Evolutionary conservation across 1,140 invertebrate species (phyloP).

Genomic region (Ylistrum balloti): DNA sequence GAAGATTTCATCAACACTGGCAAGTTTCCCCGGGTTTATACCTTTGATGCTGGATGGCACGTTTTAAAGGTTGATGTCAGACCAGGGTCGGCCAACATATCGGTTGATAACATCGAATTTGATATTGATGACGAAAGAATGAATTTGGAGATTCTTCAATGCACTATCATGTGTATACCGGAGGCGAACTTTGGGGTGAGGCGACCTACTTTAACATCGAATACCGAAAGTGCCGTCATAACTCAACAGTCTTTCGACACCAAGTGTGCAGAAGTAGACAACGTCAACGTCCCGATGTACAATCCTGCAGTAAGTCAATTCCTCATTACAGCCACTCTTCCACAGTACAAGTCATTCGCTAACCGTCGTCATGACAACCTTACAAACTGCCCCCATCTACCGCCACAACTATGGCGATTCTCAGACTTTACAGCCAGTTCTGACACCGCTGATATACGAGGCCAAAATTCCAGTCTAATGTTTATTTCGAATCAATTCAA

Average conservation of each 20-base stretch:
- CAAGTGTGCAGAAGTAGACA: slow-evolving; percentile 70
- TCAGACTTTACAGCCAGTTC: slow-evolving; percentile 25
- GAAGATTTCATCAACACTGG: slow-evolving; percentile 59
- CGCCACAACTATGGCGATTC: slow-evolving; percentile 59
- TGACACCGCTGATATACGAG: neutral
- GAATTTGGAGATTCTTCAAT: slow-evolving; percentile 63
- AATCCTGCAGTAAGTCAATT: slow-evolving; percentile 55
- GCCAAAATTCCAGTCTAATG: slow-evolving; percentile 42
- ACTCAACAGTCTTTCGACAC: slow-evolving; percentile 61
- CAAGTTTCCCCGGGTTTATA: slow-evolving; percentile 52
- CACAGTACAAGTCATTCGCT: slow-evolving; percentile 64
- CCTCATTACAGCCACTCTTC: slow-evolving; percentile 61
- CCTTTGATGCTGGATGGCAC: slow-evolving; percentile 63
- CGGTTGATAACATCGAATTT: slow-evolving; percentile 60
- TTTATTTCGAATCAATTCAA: neutral
- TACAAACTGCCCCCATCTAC: slow-evolving; percentile 59
- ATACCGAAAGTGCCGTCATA: slow-evolving; percentile 28
- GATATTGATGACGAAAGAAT: slow-evolving; percentile 61
- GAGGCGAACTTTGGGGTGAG: slow-evolving; percentile 43
- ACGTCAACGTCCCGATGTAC: slow-evolving; percentile 66
- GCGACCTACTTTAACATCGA: neutral
- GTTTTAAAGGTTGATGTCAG: slow-evolving; percentile 57
- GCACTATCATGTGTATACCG: slow-evolving; percentile 58
- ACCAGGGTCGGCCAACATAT: slow-evolving; percentile 47
- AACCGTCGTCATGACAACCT: slow-evolving; percentile 61